phyloP scores from a whole-genome alignment of 2,113 vertebrate genomes.

The Vidua macroura region DNA sequence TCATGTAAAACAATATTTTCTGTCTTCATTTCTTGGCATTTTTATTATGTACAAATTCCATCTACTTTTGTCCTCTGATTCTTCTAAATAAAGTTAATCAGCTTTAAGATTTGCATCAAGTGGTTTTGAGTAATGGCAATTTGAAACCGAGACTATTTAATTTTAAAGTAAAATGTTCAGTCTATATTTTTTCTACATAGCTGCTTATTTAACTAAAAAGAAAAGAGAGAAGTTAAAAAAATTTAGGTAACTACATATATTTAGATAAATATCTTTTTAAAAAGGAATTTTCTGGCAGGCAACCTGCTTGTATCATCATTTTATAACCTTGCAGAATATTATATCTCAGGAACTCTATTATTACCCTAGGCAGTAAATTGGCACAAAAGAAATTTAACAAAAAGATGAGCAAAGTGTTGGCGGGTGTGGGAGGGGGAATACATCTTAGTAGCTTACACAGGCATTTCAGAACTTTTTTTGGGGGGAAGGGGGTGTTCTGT shows the following conservation, averaged over 20 bases:
- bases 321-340: neutral
- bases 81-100: neutral
- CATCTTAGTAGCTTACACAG: neutral
- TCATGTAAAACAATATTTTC: neutral
- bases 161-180: neutral
- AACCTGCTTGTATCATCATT: neutral
- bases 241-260: neutral
- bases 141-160: neutral
- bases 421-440: neutral
- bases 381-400: conserved; percentile 5
- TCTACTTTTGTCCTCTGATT: neutral
- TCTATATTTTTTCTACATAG: neutral
- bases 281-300: neutral
- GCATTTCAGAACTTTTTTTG: neutral
- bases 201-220: neutral
- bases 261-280: neutral
- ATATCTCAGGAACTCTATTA: neutral
- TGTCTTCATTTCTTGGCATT: conserved; percentile 18
- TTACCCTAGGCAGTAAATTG: neutral
- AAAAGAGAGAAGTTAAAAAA: neutral
- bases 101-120: neutral
- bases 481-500: neutral
- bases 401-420: neutral
- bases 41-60: neutral
- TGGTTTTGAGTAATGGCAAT: neutral